Base-by-base conservation (phyloP, 35 echinoderm and acorn worm genomes). In the Heliocidaris tuberculata region DNA sequence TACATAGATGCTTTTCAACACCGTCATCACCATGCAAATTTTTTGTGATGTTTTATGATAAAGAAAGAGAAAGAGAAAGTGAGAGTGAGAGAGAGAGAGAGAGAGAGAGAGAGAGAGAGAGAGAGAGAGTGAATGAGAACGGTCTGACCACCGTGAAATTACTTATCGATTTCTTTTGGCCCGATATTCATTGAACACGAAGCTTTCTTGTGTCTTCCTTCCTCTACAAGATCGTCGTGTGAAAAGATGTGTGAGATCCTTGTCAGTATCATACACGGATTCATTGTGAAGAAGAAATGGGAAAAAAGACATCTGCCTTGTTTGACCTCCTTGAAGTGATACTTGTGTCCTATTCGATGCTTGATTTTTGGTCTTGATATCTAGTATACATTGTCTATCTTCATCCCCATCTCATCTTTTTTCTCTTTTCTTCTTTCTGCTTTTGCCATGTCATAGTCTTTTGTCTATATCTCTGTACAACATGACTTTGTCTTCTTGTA, bases 81-180 rank as follows among this genome's bases (percentile, higher is more conserved):
- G 15, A 27, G 60, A 27, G 16, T 24, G 17, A 70, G 15, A 70
- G 17, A 70, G 60, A 70, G 17, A 70, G 60, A 70, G 60, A 70
- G 17, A 24, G 2, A 24, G 60, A 70, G 60, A 27, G 27, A n/a
- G 21, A 7, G 15, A 7, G 21, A 19, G 19, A 6, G 21, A 78
- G 7, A 24, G 27, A 7, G 17, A 78, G 4, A 24, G 27, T n/a
- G 21, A 19, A 7, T 78, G 27, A n/a, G 65, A 78, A 78, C 65
- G 19, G 24, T 13, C 87, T 3, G 30, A 89, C 29, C 87, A 89
- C 87, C 87, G 47, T 89, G 87, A 89, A 89, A 89, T 89, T 89
- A 48, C 87, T 15, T 47, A 31, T 89, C 31, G 87, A 89, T 89
- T 47, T 48, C 32, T 47, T 21, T 89, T 27, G 7, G 15, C 87